Evolutionary conservation across 2,888 invertebrate species (phyloP).

Genomic region (Phania funesta): DNA sequence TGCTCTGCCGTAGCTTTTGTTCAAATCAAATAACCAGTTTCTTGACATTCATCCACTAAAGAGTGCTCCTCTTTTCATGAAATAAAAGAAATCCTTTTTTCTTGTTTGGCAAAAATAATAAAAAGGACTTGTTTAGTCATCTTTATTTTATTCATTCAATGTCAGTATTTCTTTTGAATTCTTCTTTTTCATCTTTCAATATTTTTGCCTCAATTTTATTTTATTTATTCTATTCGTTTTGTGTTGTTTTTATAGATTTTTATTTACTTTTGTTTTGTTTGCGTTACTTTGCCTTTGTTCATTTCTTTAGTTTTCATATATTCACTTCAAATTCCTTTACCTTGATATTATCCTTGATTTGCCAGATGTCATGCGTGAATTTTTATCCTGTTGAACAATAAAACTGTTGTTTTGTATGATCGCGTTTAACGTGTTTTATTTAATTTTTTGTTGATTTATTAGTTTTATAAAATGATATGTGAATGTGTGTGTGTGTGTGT

Average conservation of each 20-base stretch:
- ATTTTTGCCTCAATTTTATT: constrained; percentile 37
- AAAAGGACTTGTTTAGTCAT: constrained; percentile 53
- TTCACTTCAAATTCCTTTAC: constrained; percentile 21
- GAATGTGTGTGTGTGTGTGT: neutral
- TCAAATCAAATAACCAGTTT: constrained; percentile 43
- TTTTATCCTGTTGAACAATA: constrained; percentile 40
- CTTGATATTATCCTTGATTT: constrained; percentile 52
- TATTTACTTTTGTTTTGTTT: neutral
- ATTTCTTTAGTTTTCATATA: neutral
- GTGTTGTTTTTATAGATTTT: neutral
- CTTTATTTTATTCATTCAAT: constrained; percentile 31
- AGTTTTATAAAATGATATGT: constrained; percentile 2
- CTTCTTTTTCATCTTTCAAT: constrained; percentile 12
- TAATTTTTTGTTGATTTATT: constrained; percentile 59
- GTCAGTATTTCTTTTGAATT: constrained; percentile 41
- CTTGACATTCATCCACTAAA: constrained; percentile 18
- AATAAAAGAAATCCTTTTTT: constrained; percentile 47
- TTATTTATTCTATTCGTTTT: constrained; percentile 18
- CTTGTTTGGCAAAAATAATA: neutral
- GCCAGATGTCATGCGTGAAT: constrained; percentile 55
- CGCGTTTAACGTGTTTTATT: constrained; percentile 45
- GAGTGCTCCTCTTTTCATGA: constrained; percentile 49
- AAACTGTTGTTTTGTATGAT: constrained; percentile 36
- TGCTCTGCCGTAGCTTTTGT: constrained; percentile 1
- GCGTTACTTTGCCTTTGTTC: constrained; percentile 19